Base-by-base conservation (phyloP, 2,888 invertebrate genomes). In the Napeogenes inachia region DNA sequence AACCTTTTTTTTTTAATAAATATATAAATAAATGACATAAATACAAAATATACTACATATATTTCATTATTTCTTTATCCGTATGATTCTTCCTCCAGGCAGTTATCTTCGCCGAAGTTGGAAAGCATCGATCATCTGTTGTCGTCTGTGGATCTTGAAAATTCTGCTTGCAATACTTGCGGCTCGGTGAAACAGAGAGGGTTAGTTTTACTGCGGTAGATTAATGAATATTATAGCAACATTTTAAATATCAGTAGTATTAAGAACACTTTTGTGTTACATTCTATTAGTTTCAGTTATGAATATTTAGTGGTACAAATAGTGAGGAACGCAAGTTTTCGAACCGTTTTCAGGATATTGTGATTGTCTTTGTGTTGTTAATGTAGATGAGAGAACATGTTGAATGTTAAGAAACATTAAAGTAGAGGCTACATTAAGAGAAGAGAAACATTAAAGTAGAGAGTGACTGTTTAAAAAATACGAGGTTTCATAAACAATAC, bases 81-180 rank as follows among this genome's bases (percentile, higher is more conserved):
- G 21, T 21, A 21, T 42, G 42, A 12, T 42, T 3, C 42, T 42
- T 35, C 61, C 72, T 61, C 1, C 73, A 84, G 84, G 66, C 68
- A 68, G 45, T 54, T 75, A 30, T 81, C 81, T 3, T 69, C 61
- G 45, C 71, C 71, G 13, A 76, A 69, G 38, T 77, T 74, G 4
- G 73, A 70, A 42, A 78, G 78, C 57, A 65, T 70, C 13, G 71
- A 71, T 4, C 73, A 74, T 21, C 45, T 77, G 54, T 66, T 70
- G 33, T 64, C 64, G 32, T 67, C 62, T 10, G 67, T 71, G 0
- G 71, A 72, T 32, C 57, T 75, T 35, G 74, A 75, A 60, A 66
- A 71, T 59, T 77, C 79, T 2, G 72, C 73, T 4, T 73, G 76
- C 33, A 75, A 76, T 64, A 75, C 76, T 45, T 70, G 72, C 61